phyloP scores from a whole-genome alignment of 2,888 invertebrate genomes.

The Eupithecia insigniata region DNA sequence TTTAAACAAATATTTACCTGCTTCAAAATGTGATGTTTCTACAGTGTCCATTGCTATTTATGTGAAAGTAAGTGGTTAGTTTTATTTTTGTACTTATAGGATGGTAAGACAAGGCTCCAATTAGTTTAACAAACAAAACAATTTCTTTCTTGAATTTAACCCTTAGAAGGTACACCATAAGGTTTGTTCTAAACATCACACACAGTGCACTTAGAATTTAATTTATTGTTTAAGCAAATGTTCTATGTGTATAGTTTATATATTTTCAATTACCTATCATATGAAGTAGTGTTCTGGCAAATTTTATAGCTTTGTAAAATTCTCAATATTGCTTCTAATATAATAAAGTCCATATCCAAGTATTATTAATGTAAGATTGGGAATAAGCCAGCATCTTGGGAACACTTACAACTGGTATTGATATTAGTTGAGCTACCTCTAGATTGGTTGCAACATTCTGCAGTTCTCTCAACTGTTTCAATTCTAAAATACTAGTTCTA shows the following conservation, averaged over 20 bases:
- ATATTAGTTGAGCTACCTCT: neutral
- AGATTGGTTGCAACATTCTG: neutral
- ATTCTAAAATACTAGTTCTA: neutral
- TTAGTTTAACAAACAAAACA: constrained; percentile 2
- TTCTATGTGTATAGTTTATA: neutral
- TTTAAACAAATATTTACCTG: constrained; percentile 28
- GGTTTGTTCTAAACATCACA: neutral
- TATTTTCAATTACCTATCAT: neutral
- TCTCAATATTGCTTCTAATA: constrained; percentile 18
- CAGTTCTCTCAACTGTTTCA: neutral
- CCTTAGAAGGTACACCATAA: neutral
- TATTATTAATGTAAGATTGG: constrained; percentile 49
- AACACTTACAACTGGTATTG: neutral
- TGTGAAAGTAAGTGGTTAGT: constrained; percentile 41
- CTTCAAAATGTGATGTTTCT: constrained; percentile 51
- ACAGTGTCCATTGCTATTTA: constrained; percentile 47
- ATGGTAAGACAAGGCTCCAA: constrained; percentile 37
- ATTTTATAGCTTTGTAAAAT: neutral
- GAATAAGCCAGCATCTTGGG: constrained; percentile 34
- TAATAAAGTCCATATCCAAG: constrained; percentile 47
- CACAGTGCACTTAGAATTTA: neutral
- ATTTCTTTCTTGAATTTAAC: neutral
- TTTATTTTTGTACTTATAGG: constrained; percentile 55
- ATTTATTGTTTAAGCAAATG: neutral
- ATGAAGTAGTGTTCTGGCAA: neutral